These are phyloP conservation scores for Hypotaenidia philippensis DNA, from an alignment of 2,797 vertebrate genomes.

Conservation along the genomic window DNA sequence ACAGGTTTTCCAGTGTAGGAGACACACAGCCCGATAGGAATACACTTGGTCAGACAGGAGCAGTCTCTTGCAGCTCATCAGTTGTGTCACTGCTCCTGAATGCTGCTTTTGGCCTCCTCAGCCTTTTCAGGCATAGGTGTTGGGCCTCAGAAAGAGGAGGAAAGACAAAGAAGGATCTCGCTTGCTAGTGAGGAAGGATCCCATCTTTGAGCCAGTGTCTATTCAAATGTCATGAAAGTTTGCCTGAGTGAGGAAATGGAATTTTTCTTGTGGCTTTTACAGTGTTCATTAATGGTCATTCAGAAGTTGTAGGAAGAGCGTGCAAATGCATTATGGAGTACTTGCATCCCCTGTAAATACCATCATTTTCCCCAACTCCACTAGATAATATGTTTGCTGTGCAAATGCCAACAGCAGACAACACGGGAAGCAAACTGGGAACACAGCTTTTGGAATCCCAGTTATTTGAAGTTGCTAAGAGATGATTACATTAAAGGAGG, in stretches of 20 bases:
- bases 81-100: neutral
- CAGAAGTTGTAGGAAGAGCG: neutral
- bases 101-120: neutral
- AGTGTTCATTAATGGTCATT: neutral
- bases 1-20: neutral
- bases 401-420: neutral
- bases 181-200: neutral
- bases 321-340: neutral
- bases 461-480: neutral
- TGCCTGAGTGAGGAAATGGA: neutral
- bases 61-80: neutral
- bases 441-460: neutral
- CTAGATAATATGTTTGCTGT: conserved; percentile 14
- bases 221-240: neutral
- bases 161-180: neutral
- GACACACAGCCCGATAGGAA: neutral
- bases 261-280: neutral
- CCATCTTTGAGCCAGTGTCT: neutral
- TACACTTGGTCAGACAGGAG: neutral
- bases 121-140: neutral
- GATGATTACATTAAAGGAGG: neutral
- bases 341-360: neutral
- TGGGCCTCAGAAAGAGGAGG: neutral
- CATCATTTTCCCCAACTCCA: neutral
- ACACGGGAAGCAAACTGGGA: neutral